A percentile compares a stretch with the other conserved stretches of the same genome.
Conservation (phyloP, 2,113 vertebrate genomes). For the Paramormyrops kingsleyae region DNA sequence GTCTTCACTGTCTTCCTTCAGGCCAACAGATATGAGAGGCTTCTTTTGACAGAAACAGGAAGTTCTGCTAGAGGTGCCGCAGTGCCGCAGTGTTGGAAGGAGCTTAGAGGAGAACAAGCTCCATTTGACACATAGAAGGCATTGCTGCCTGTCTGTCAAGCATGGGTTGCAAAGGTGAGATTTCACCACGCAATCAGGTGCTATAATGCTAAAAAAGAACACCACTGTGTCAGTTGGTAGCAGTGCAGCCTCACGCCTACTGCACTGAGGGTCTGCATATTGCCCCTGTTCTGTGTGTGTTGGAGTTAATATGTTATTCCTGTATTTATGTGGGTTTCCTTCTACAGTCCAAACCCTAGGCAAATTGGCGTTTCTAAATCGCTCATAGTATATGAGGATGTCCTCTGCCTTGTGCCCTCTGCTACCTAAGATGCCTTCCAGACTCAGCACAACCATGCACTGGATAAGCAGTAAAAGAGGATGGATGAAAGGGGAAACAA, state of each 20-base stretch:
- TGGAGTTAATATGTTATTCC: not conserved
- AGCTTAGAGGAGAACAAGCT: not conserved
- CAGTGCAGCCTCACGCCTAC: not conserved
- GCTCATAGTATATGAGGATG: not conserved
- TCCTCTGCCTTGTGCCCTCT: not conserved
- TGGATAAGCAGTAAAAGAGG: not conserved
- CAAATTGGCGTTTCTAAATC: not conserved
- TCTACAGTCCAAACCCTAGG: not conserved
- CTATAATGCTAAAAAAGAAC: not conserved
- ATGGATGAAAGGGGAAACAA: not conserved
- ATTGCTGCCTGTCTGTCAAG: not conserved
- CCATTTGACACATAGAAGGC: not conserved
- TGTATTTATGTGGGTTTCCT: not conserved
- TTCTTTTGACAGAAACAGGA: conserved; percentile 1
- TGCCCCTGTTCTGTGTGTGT: not conserved
- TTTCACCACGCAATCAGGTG: not conserved
- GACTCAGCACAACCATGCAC: not conserved
- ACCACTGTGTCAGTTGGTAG: not conserved
- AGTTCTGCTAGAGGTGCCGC: not conserved
- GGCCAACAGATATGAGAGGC: not conserved
- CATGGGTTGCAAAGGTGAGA: not conserved
- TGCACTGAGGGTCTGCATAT: not conserved
- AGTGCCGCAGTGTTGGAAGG: not conserved
- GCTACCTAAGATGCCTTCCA: not conserved
- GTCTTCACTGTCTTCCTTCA: not conserved